Conservation (phyloP, 2,888 invertebrate species). For the Tipula helvola region DNA sequence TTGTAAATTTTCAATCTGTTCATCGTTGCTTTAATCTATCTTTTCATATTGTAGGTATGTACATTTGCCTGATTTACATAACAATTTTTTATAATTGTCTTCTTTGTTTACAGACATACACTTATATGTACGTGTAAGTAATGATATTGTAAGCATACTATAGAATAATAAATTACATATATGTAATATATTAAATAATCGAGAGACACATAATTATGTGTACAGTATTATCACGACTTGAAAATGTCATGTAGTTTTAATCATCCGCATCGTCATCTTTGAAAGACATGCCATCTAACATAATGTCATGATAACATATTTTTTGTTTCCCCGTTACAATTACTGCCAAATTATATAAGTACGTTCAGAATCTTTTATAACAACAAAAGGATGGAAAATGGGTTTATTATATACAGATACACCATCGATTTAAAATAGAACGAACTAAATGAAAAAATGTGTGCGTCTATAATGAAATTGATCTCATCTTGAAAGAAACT, state of each 20-base stretch:
- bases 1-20: neutral
- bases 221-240: neutral
- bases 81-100: neutral
- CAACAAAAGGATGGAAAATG: neutral
- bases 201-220: neutral
- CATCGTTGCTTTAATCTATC: neutral
- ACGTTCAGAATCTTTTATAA: neutral
- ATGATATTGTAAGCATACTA: neutral
- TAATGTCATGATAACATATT: neutral
- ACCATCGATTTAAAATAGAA: neutral
- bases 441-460: neutral
- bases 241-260: neutral
- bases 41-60: neutral
- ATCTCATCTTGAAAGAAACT: neutral
- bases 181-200: neutral
- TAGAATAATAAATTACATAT: neutral
- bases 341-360: neutral
- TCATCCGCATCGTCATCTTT: neutral
- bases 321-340: neutral
- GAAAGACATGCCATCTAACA: neutral
- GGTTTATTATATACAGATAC: neutral
- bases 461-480: neutral
- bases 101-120: neutral
- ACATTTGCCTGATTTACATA: neutral
- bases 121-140: neutral